Evolutionary conservation across 2,797 vertebrate species (phyloP), one percentile per base, ranked within the genome.

Genomic region (Danio jaintianensis): DNA sequence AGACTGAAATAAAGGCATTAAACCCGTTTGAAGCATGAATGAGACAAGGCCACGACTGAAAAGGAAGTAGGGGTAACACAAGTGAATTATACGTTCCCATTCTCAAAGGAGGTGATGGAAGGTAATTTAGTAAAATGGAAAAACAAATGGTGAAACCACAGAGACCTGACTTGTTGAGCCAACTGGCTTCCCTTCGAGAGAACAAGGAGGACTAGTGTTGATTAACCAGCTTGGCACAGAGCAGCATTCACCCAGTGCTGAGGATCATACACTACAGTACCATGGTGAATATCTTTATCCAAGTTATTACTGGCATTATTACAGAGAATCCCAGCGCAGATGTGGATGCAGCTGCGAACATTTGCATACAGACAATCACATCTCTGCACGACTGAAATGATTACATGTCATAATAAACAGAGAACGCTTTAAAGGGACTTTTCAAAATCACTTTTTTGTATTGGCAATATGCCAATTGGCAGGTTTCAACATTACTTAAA

Each of bases 31-130:
- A 29, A 29, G 29, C 29, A 1, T 3, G 29, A 3, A 29, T 29
- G 29, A 3, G 29, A 29, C 29, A 29, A 29, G 18, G 6, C 18
- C 42, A 8, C 22, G 18, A 42, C 50, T 15, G 68, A 55, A 55
- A 55, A 50, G 50, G 55, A 70, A 70, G 53, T 1, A 59, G 36
- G 6, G 42, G 13, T 7, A 8, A 4, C 42, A 36, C 42, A 11
- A 10, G 20, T 40, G 55, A 59, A 9, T 59, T 22, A 36, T 18
- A 38, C 13, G 16, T 16, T 40, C 47, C 40, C 4, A 5, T 52
- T 62, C 59, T 63, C 47, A 20, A 43, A 75, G 73, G 29, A 75
- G 55, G 55, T 61, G 55, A 74, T 16, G 55, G 71, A 20, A 52
- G 6, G n/a, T 75, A 11, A 61, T 73, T 62, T 79, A 56, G 13